Evolutionary conservation across 1,140 invertebrate species (phyloP).

Genomic region (Oryctes rhinoceros): DNA sequence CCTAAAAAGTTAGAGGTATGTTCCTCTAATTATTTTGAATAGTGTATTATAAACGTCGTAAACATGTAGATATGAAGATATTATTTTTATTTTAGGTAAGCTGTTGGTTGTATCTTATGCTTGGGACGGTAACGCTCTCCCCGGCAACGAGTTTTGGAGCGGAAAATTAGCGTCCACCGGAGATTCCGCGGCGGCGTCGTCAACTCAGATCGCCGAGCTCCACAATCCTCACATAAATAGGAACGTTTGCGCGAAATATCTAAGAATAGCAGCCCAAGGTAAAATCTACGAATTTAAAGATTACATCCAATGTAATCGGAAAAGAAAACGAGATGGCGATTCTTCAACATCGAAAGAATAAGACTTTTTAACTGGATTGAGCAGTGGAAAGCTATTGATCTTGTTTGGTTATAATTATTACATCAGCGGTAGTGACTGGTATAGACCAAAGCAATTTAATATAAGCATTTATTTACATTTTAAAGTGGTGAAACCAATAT

Average conservation of each 20-base stretch:
- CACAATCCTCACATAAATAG: conserved; percentile 68
- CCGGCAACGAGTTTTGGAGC: conserved; percentile 61
- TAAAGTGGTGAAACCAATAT: no score
- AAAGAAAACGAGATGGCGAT: conserved; percentile 17
- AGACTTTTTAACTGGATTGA: no score
- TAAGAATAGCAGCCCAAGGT: conserved; percentile 47
- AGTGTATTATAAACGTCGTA: background rate
- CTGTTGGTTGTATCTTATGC: conserved; percentile 70
- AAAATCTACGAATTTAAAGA: conserved; percentile 42
- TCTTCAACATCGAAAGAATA: background rate
- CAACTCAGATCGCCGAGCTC: conserved; percentile 66
- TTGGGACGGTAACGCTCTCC: conserved; percentile 68
- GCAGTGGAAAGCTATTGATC: background rate
- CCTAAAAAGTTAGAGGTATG: no score
- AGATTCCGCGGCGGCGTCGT: conserved; percentile 68
- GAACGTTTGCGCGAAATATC: conserved; percentile 46
- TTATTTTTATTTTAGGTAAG: conserved; percentile 58
- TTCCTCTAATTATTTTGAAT: no score
- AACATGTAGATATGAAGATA: background rate
- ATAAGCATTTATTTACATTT: background rate
- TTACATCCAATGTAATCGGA: background rate
- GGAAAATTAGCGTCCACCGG: conserved; percentile 51
- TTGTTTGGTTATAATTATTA: background rate
- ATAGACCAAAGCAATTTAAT: background rate
- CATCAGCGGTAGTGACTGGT: background rate